A percentile compares a stretch with the other conserved stretches of the same genome.
phyloP scores from a whole-genome alignment of 2,888 invertebrate genomes.

The Ecliptopera silaceata region DNA sequence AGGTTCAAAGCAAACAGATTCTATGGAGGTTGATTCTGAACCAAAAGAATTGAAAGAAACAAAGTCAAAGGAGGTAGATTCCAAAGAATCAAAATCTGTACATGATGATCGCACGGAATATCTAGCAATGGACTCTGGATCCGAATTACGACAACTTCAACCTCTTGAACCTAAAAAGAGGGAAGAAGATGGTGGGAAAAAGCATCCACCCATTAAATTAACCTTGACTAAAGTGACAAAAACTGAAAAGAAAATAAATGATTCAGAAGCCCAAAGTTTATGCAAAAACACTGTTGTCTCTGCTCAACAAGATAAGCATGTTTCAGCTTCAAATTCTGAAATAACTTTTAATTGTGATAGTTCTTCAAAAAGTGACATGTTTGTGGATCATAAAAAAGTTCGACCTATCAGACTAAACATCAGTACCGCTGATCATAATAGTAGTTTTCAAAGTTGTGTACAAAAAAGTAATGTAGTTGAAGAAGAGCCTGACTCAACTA shows the following conservation, averaged over 20 bases:
- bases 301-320: conserved; percentile 11
- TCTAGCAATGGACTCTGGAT: conserved; percentile 6
- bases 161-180: conserved; percentile 3
- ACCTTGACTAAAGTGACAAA: conserved; percentile 27
- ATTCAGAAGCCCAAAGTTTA: conserved; percentile 22
- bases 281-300: conserved; percentile 12
- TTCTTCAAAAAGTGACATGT: conserved; percentile 19
- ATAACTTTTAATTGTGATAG: conserved; percentile 22
- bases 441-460: conserved; percentile 35
- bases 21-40: conserved; percentile 8
- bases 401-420: conserved; percentile 60
- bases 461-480: conserved; percentile 41
- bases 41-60: conserved; percentile 3
- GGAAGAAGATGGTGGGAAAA: conserved; percentile 22
- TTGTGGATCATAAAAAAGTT: conserved; percentile 49
- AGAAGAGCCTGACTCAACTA: conserved; percentile 52
- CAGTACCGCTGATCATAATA: conserved; percentile 17
- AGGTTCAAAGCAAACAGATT: not conserved
- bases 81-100: not conserved
- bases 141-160: conserved; percentile 5
- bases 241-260: conserved; percentile 28
- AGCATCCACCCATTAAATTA: conserved; percentile 28
- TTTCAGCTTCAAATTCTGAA: conserved; percentile 8
- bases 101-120: not conserved
- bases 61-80: not conserved